Conservation (phyloP, 2,113 vertebrate genomes). For the Tachuris rubrigastra region DNA sequence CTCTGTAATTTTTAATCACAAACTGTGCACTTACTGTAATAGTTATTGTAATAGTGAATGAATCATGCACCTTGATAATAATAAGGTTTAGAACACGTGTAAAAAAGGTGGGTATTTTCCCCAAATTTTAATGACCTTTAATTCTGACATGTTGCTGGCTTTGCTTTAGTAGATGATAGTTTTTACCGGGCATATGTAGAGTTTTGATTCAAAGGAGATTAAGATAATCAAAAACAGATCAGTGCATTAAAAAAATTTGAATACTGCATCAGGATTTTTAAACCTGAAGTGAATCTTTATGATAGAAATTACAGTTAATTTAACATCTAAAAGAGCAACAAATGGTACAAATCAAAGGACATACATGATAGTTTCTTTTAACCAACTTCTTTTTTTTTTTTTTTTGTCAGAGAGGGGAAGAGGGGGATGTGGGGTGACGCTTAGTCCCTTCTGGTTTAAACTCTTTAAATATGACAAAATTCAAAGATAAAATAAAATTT, state of each 20-base stretch:
- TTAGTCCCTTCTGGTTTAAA: background rate
- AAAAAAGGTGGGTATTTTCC: conserved; percentile 4
- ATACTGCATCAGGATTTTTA: background rate
- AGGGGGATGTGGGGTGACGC: fast-evolving
- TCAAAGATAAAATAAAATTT: background rate
- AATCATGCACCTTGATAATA: background rate
- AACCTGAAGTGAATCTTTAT: background rate
- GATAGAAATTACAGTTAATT: background rate
- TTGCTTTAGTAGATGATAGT: background rate
- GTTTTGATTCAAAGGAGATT: background rate
- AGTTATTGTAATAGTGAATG: conserved; percentile 22
- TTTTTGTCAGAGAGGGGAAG: fast-evolving
- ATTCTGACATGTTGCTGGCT: background rate
- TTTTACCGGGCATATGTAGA: background rate
- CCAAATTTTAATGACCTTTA: background rate
- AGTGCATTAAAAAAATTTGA: background rate
- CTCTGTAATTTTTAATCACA: conserved; percentile 16
- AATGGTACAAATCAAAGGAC: background rate
- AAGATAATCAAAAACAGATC: background rate
- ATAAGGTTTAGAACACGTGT: background rate
- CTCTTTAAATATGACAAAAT: background rate
- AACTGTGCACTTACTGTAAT: background rate
- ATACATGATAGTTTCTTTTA: background rate
- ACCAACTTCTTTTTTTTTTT: background rate
- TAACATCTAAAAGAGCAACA: background rate